Evolutionary conservation across 2,113 vertebrate species (phyloP).

Genomic region (Lophura nycthemera): DNA sequence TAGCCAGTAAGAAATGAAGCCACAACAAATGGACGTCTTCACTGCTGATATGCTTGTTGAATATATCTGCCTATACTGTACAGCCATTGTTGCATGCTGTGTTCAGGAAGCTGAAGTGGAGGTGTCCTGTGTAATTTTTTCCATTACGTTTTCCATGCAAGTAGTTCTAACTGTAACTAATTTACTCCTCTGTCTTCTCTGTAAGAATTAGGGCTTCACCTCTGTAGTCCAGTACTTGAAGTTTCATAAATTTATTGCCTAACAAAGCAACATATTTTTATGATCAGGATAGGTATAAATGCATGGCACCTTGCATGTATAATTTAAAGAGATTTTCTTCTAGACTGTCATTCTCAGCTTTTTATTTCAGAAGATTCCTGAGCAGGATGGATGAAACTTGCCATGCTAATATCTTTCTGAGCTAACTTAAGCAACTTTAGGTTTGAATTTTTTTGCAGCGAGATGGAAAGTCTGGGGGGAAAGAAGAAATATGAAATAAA

Average conservation of each 20-base stretch:
- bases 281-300: slow-evolving; percentile 42
- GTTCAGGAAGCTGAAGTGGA: neutral
- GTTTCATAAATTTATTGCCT: slow-evolving; percentile 42
- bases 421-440: neutral
- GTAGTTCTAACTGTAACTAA: neutral
- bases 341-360: neutral
- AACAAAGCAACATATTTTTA: slow-evolving; percentile 39
- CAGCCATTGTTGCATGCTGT: slow-evolving; percentile 55
- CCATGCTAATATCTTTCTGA: neutral
- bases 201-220: slow-evolving; percentile 19
- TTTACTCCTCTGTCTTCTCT: neutral
- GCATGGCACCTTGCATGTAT: slow-evolving; percentile 47
- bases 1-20: neutral
- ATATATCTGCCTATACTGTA: neutral
- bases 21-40: slow-evolving; percentile 6
- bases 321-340: slow-evolving; percentile 52
- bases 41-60: neutral
- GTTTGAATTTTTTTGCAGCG: neutral
- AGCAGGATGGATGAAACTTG: neutral
- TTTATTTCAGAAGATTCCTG: neutral
- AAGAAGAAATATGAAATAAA: neutral
- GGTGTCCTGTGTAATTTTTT: slow-evolving; percentile 6
- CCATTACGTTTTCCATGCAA: slow-evolving; percentile 3
- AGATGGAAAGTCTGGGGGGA: neutral
- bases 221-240: slow-evolving; percentile 3